These are phyloP conservation scores for Paralinhomoeus sp. DNA, from an alignment of 2,888 invertebrate species.

Conservation along the genomic window DNA sequence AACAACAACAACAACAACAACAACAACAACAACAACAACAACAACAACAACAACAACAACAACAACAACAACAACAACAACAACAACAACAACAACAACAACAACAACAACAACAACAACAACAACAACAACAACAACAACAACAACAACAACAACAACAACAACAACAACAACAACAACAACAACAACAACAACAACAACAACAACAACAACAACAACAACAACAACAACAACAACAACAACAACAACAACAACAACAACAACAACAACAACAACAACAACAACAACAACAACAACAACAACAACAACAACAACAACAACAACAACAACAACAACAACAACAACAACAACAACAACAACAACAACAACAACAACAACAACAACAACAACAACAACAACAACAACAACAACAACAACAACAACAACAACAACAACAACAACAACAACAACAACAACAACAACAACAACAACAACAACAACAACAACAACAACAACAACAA, in stretches of 20 bases:
- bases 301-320: not conserved
- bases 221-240: not conserved
- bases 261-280: not conserved
- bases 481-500: not conserved
- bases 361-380: not conserved
- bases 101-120: not conserved
- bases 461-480: constrained; percentile 1
- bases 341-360: not conserved
- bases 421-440: not conserved
- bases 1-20: not conserved
- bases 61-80: not conserved
- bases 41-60: not conserved
- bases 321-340: not conserved
- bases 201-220: not conserved
- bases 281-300: not conserved
- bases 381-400: not conserved
- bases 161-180: not conserved
- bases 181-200: not conserved
- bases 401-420: not conserved
- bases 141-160: not conserved
- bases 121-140: not conserved
- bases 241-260: not conserved
- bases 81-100: not conserved
- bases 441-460: not conserved
- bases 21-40: not conserved